Conservation (phyloP, 2,113 vertebrate species). For the Oryzias celebensis region DNA sequence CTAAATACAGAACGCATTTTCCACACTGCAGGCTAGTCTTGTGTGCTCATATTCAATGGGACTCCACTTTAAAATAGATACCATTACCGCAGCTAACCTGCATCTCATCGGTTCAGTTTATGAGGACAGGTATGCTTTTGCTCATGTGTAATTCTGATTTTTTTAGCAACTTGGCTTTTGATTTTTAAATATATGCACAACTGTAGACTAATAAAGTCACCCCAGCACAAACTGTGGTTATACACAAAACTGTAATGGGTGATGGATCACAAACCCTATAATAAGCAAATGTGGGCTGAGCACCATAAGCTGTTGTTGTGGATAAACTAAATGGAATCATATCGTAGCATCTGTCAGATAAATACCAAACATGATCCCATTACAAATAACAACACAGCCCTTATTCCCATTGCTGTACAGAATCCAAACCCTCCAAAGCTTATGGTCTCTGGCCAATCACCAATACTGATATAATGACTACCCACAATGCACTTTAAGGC, state of each 20-base stretch:
- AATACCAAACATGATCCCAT: not conserved
- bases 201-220: not conserved
- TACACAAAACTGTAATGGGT: not conserved
- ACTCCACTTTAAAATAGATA: not conserved
- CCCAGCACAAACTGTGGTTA: not conserved
- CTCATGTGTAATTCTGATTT: not conserved
- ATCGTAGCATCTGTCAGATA: conserved; percentile 25
- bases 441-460: conserved; percentile 19
- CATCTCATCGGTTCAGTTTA: not conserved
- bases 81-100: not conserved
- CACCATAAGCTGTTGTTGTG: conserved; percentile 12
- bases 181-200: not conserved
- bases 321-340: conserved; percentile 11
- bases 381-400: conserved; percentile 5
- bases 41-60: conserved; percentile 1
- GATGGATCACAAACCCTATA: conserved; percentile 3
- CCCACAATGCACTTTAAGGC: conserved; percentile 44
- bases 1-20: conserved; percentile 14
- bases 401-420: conserved; percentile 2
- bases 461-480: conserved; percentile 50
- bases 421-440: conserved; percentile 33
- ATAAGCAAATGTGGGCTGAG: not conserved
- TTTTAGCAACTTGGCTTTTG: not conserved
- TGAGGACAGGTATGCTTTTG: not conserved
- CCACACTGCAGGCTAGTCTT: conserved; percentile 9